Evolutionary conservation across 2,797 vertebrate species (phyloP), one percentile per base, ranked within the genome.

Genomic region (Peromyscus nudipes): DNA sequence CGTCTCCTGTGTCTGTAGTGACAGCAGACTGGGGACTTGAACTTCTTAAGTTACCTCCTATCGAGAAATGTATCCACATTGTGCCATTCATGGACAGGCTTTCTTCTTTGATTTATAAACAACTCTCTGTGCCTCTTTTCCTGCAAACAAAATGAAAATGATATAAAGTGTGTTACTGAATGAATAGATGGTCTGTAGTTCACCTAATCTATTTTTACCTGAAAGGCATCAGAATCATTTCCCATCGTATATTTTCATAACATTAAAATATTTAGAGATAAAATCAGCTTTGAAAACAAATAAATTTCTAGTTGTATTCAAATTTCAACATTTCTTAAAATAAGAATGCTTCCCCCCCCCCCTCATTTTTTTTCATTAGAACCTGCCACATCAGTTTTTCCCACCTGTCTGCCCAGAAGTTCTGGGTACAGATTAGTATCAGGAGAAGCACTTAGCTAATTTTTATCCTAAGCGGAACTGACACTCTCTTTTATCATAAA

Each of bases 61-160:
- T 52, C 91, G 6, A 27, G 34, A 7, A 88, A 40, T 79, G 31
- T 67, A 1, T 64, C 57, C 57, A 76, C 40, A 69, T 49, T 64
- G 25, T 31, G 49, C 7, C 34, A 23, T 75, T 83, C 91, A 23
- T 73, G 69, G 29, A 13, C 67, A 89, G 21, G 21, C 57, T 85
- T 96, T 91, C 65, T 92, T 96, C 34, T 81, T 67, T 40, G 52
- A 34, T 92, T 89, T 55, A 86, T 60, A 95, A 97, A 81, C 49
- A 82, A 46, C 25, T 71, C 82, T 82, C 19, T 37, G 52, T 65
- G 52, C 19, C 19, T 73, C 82, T 90, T 62, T 76, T 9, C 76
- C 71, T 64, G 4, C 27, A 62, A 60, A 91, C 90, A 57, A 86
- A 25, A 62, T 62, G 23, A 82, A 40, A 81, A 83, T 57, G 86